phyloP scores from a whole-genome alignment of 1,140 invertebrate species.

The Samia ricini region DNA sequence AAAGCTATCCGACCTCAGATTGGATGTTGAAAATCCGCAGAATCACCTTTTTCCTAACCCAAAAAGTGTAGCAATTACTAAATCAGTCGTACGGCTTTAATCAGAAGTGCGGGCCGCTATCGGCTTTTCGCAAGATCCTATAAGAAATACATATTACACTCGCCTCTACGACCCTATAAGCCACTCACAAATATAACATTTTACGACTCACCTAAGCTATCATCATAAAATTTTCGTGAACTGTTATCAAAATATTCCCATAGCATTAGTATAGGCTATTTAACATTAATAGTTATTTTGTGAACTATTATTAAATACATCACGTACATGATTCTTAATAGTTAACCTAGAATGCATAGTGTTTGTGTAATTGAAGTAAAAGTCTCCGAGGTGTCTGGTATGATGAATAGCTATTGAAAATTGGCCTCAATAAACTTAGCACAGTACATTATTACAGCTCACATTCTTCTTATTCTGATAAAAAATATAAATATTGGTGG shows the following conservation, averaged over 20 bases:
- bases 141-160: neutral
- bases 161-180: conserved; percentile 12
- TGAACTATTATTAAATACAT: conserved; percentile 1
- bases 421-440: too few relatives aligned
- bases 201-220: conserved; percentile 14
- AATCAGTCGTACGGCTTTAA: neutral
- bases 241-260: neutral
- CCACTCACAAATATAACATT: conserved; percentile 9
- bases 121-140: neutral
- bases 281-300: neutral
- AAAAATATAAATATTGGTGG: too few relatives aligned
- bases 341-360: too few relatives aligned
- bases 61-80: conserved; percentile 1
- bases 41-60: neutral
- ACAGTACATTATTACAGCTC: too few relatives aligned
- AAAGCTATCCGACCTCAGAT: neutral
- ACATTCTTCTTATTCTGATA: too few relatives aligned
- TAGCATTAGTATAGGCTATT: neutral
- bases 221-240: conserved; percentile 15
- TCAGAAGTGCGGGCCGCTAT: neutral
- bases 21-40: neutral
- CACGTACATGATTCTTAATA: neutral
- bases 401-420: too few relatives aligned
- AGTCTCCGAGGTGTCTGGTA: too few relatives aligned
- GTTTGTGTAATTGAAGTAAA: too few relatives aligned